Conservation (phyloP, 2,113 vertebrate genomes). For the Oxyruncus cristatus region DNA sequence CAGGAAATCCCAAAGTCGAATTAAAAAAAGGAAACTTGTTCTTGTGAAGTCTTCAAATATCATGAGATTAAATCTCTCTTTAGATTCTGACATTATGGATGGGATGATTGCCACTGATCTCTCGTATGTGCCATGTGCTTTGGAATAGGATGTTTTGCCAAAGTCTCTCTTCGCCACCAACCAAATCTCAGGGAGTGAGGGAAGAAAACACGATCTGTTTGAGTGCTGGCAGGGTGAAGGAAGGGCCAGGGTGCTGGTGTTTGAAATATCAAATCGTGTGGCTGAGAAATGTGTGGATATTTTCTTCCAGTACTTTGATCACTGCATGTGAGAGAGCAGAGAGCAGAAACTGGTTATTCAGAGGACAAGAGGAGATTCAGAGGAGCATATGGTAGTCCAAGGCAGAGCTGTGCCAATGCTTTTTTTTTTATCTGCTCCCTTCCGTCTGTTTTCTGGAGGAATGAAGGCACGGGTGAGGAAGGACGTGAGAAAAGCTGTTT, state of each 20-base stretch:
- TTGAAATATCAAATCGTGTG: neutral
- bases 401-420: neutral
- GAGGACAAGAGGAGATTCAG: neutral
- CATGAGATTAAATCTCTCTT: neutral
- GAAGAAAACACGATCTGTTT: neutral
- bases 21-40: conserved; percentile 24
- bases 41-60: conserved; percentile 22
- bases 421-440: neutral
- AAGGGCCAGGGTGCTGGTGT: neutral
- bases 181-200: neutral
- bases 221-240: neutral
- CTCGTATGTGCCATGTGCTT: neutral
- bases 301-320: neutral
- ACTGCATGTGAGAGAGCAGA: neutral
- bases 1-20: conserved; percentile 8
- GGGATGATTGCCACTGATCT: conserved; percentile 20
- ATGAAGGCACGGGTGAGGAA: neutral
- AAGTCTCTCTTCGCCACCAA: neutral
- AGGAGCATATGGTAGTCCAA: neutral
- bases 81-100: conserved; percentile 11
- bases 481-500: neutral
- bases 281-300: neutral
- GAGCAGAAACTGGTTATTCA: neutral
- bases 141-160: neutral
- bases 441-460: neutral